Base-by-base conservation (phyloP, 1,140 invertebrate genomes). In the Zaprionus gabonicus region DNA sequence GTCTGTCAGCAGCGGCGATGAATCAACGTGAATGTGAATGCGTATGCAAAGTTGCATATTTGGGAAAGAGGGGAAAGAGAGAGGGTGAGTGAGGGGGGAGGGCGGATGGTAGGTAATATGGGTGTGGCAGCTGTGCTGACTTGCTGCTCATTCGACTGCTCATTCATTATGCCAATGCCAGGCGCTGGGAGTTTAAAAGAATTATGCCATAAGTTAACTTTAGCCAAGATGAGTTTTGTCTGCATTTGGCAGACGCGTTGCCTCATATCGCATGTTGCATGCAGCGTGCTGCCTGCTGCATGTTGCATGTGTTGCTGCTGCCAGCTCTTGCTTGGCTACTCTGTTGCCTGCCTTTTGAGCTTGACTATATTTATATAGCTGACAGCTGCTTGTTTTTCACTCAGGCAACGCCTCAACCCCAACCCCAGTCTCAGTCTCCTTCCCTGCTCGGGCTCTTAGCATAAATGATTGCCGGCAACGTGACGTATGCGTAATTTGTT, bases 141-240 rank as follows among this genome's bases (percentile, higher is more conserved):
- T 81, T 72, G 78, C 63, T 79, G 71, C 66, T 74, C 63, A 60
- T 68, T 71, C 63, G 66, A 73, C 78, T 74, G 77, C 83, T 87
- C 74, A 87, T 87, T 87, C 84, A 87, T 87, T 87, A 87, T 88
- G 83, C 83, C 83, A 87, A 88, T 82, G 78, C 70, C 83, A 87
- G 81, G 80, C 69, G 70, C 66, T 74, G 57, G 51, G 62, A 73
- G 64, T 71, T 82, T 80, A 66, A 88, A 83, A 87, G 83, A 75
- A 88, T 87, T 87, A 87, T 82, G 83, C 83, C 71, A 88, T 87
- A 88, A 87, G 83, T 88, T 80, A 87, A 80, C 77, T 83, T 88
- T 79, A 74, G 85, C 71, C 72, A 70, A 82, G 82, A 78, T 86
- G 60, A 77, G 77, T 82, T 78, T 78, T 71, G 81, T 72, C 65